Percentiles rank a stretch among this genome's conserved stretches.
These are phyloP conservation scores for Takifugu flavidus DNA, from an alignment of 2,113 vertebrate genomes.

Conservation along the genomic window DNA sequence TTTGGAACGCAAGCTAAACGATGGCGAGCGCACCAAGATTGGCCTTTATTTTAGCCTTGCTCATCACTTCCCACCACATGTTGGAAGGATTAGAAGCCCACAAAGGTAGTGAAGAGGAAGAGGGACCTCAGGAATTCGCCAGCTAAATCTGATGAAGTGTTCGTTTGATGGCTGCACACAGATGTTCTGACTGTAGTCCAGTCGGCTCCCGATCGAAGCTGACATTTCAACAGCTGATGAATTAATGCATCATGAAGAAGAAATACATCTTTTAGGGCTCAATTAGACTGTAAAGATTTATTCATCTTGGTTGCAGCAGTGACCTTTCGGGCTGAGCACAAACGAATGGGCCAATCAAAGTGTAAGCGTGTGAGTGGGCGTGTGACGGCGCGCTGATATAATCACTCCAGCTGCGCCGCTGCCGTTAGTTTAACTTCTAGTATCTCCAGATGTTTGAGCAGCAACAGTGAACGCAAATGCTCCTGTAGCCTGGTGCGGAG, in stretches of 20 bases:
- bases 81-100: too few relatives aligned
- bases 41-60: too few relatives aligned
- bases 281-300: conserved; percentile 42
- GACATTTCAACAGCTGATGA: conserved; percentile 8
- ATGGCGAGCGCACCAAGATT: too few relatives aligned
- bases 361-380: conserved; percentile 14
- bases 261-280: conserved; percentile 26
- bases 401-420: conserved; percentile 20
- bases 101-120: too few relatives aligned
- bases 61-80: too few relatives aligned
- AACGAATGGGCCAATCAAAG: conserved; percentile 47
- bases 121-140: too few relatives aligned
- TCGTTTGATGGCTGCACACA: background rate
- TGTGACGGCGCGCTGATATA: conserved; percentile 12
- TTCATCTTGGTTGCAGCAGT: conserved; percentile 39
- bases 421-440: too few relatives aligned
- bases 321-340: conserved; percentile 50
- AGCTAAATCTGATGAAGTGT: too few relatives aligned
- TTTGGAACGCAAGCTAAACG: too few relatives aligned
- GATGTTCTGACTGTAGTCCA: conserved; percentile 30
- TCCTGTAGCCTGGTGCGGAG: too few relatives aligned
- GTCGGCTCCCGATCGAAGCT: conserved; percentile 16
- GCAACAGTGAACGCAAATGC: too few relatives aligned
- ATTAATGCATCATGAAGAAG: conserved; percentile 2
- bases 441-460: too few relatives aligned